Evolutionary conservation across 2,888 invertebrate species (phyloP).

Genomic region (Leptinotarsa tumamoca): DNA sequence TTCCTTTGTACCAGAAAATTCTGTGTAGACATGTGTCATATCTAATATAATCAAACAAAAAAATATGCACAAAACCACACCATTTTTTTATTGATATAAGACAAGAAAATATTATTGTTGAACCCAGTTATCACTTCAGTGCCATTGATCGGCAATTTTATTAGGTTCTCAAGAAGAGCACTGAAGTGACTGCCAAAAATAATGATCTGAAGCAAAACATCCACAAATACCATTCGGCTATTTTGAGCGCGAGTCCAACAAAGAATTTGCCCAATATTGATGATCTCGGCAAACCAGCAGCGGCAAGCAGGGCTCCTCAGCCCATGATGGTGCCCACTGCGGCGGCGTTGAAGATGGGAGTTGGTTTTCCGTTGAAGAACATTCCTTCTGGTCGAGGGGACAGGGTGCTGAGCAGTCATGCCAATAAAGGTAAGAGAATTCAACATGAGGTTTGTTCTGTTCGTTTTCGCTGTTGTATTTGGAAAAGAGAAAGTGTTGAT

Average conservation of each 20-base stretch:
- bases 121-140: neutral
- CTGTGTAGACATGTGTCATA: no score
- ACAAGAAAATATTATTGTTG: no score
- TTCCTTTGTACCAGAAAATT: no score
- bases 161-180: conserved; percentile 72
- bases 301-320: conserved; percentile 61
- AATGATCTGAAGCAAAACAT: conserved; percentile 73
- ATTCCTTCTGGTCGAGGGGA: conserved; percentile 76
- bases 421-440: conserved; percentile 68
- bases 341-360: conserved; percentile 87
- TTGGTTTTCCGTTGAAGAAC: conserved; percentile 84
- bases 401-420: conserved; percentile 73
- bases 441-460: no score
- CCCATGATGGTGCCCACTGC: conserved; percentile 82
- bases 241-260: conserved; percentile 73
- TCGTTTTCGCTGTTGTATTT: no score
- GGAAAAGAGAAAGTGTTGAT: no score
- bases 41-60: no score
- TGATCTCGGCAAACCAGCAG: conserved; percentile 67
- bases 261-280: conserved; percentile 72
- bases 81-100: neutral
- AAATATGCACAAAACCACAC: neutral
- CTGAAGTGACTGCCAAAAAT: conserved; percentile 74
- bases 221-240: conserved; percentile 73
- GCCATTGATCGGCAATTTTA: conserved; percentile 34